These are phyloP conservation scores for Neodiprion virginianus DNA, from an alignment of 1,140 invertebrate species.

Conservation along the genomic window DNA sequence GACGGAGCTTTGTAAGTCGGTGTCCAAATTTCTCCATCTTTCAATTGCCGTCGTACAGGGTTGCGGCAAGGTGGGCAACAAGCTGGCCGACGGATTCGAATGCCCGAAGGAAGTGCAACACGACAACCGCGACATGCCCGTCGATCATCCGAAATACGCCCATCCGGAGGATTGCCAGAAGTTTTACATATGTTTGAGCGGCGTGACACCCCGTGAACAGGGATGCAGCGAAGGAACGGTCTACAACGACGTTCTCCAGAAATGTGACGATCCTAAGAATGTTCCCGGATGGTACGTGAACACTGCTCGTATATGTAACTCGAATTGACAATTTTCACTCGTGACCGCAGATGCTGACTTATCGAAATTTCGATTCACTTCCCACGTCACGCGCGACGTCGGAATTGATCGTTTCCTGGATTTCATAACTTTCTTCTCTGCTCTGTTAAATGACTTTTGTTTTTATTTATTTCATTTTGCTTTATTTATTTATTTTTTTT, in stretches of 20 bases:
- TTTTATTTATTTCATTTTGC: too few species aligned
- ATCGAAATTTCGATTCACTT: too few species aligned
- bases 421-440: conserved; percentile 31
- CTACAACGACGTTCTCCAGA: conserved; percentile 82
- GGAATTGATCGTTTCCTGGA: background rate
- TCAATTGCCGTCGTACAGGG: conserved; percentile 35
- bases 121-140: conserved; percentile 73
- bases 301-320: background rate
- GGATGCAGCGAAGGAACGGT: conserved; percentile 86
- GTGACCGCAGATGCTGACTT: too few species aligned
- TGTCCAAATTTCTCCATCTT: background rate
- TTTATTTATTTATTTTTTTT: too few species aligned
- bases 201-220: conserved; percentile 82
- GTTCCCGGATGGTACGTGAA: conserved; percentile 81
- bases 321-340: background rate
- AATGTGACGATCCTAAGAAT: conserved; percentile 86
- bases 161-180: conserved; percentile 88
- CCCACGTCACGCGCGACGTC: background rate
- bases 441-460: conserved; percentile 5
- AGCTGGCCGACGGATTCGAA: conserved; percentile 80
- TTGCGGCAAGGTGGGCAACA: conserved; percentile 62
- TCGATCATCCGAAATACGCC: conserved; percentile 87
- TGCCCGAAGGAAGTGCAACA: conserved; percentile 76
- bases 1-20: background rate
- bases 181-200: conserved; percentile 89